Evolutionary conservation across 2,797 vertebrate species (phyloP), one percentile per base, ranked within the genome.

Genomic region (Zenarchopterus dispar): DNA sequence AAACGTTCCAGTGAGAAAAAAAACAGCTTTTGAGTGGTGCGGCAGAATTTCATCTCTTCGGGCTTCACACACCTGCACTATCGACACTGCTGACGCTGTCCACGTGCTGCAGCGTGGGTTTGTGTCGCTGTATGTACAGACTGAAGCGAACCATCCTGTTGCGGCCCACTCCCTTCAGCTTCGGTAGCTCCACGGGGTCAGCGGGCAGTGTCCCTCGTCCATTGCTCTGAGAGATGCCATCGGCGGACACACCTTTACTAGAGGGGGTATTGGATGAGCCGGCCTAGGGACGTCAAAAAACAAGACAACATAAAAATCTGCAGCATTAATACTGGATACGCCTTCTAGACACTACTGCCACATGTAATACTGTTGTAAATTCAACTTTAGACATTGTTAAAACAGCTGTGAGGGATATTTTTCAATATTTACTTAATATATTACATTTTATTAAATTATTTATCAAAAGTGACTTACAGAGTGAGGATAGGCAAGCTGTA

Each of bases 31-130:
- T n/a, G 53, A 6, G 24, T 4, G 36, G 13, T 13, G 36, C 10
- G 24, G 53, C 21, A n/a, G 6, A 0, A 22, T n/a, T 21, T 3
- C 4, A 15, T 39, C 5, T 10, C 9, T 10, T 36, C 5, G 3
- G 13, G 36, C 4, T 26, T 36, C 8, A 93, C 86, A 88, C 89
- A 92, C 87, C 95, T 81, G 78, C 26, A 18, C 95, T 96, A 83
- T 96, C 95, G 0, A 95, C 67, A 57, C 96, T 98, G 95, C 94
- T 96, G 73, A 96, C 31, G 0, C 97, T 99, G 87, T 97, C 96
- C 0, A 91, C 70, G 0, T 90, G 93, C 64, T 95, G 93, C 51
- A 97, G 74, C 17, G 93, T 66, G 0, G 95, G 96, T 18, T 91
- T 93, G 26, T 98, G 94, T 41, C 97, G 92, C 56, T 97, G 97